Evolutionary conservation across 35 echinoderm and acorn worm species (phyloP), one percentile per base, ranked within the genome.

Genomic region (Amphiura filiformis): DNA sequence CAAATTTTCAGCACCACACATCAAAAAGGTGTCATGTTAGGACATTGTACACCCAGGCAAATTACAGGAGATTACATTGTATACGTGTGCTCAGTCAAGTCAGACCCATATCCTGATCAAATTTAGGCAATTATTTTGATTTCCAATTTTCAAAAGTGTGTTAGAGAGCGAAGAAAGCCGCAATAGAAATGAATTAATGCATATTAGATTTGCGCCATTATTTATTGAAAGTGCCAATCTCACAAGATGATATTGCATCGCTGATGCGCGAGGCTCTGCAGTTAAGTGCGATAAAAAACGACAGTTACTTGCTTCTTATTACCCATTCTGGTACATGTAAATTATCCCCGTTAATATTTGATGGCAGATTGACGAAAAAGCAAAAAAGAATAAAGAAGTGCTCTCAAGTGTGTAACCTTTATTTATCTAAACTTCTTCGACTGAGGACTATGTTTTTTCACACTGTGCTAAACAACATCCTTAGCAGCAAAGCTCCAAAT

Each of bases 121-220:
- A 70, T 70, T 52, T 70, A n/a, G 61, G 61, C 61, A 70, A 70
- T 70, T 70, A 70, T 70, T 70, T 70, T 70, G 61, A 70, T 70
- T 70, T n/a, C 61, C 61, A 52, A 70, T 70, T 70, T 70, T 70
- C 17, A 26, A 26, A 70, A 70, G 61, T 70, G 61, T 70, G 3
- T 18, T 70, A 70, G 28, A 7, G 28, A 18, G 17, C 61, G 61
- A 18, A 18, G 28, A 70, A 70, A 70, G 15, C 11, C 28, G 61
- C 61, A 70, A 70, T 70, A 70, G 61, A 70, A 70, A 70, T 70
- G 61, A 70, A 30, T 18, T 5, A 70, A 70, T 70, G 61, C 61
- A 70, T 70, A 70, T 70, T 70, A n/a, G 61, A 70, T 70, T 70
- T 70, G 61, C 1, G 26, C 61, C 61, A 70, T 70, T 70, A 70